A percentile compares a stretch with the other conserved stretches of the same genome.
These are phyloP conservation scores for Scomberomorus guttatus DNA, from an alignment of 2,797 vertebrate genomes.

Conservation along the genomic window DNA sequence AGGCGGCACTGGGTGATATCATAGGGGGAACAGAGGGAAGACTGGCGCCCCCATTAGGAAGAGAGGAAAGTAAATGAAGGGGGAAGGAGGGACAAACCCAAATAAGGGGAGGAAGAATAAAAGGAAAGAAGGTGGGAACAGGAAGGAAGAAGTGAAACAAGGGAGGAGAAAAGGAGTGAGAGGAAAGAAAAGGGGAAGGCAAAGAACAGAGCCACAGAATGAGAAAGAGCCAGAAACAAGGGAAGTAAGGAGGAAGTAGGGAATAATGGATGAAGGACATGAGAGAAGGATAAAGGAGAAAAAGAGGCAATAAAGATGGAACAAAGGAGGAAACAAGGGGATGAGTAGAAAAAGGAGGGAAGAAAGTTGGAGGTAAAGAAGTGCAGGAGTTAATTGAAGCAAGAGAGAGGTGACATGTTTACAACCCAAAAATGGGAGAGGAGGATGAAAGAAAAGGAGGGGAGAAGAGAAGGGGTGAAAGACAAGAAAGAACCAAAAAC, in stretches of 20 bases:
- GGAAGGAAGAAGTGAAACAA: neutral
- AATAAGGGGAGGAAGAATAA: neutral
- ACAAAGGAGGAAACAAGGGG: neutral
- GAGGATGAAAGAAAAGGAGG: neutral
- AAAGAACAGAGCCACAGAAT: neutral
- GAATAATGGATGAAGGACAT: neutral
- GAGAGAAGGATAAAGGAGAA: neutral
- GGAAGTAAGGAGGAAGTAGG: neutral
- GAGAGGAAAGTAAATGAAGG: conserved; percentile 8
- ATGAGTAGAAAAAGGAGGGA: neutral
- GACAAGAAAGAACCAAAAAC: neutral
- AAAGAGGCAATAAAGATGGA: neutral
- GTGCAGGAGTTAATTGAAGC: neutral
- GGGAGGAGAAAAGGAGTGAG: neutral
- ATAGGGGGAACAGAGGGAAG: conserved; percentile 94
- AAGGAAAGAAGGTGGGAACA: neutral
- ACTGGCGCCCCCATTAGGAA: conserved; percentile 85
- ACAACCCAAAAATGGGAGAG: too few species aligned
- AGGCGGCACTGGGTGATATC: conserved; percentile 96
- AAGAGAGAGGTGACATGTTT: neutral
- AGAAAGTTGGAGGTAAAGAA: neutral
- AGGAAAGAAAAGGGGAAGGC: too few species aligned
- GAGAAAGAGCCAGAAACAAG: neutral
- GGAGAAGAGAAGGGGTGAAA: neutral
- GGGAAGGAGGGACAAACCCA: neutral